Evolutionary conservation across 2,888 invertebrate species (phyloP).

Genomic region (Ommatoiulus sabulosus): DNA sequence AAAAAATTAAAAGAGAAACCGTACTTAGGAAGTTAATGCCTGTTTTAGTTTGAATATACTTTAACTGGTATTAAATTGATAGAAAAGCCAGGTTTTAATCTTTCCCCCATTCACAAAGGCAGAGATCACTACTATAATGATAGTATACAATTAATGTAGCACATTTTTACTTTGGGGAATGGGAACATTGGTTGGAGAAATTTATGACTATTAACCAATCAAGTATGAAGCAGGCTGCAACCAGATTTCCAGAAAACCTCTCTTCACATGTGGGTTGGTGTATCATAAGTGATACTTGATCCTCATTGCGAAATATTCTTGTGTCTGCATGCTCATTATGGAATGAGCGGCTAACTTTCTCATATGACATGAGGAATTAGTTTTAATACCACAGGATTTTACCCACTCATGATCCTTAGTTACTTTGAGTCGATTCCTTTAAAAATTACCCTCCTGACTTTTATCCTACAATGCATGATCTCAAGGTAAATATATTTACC

Average conservation of each 20-base stretch:
- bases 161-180: slow-evolving; percentile 38
- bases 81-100: slow-evolving; percentile 26
- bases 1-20: neutral
- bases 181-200: slow-evolving; percentile 22
- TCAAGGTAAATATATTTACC: slow-evolving; percentile 28
- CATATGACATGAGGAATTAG: neutral
- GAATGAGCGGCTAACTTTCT: neutral
- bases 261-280: neutral
- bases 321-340: neutral
- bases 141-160: slow-evolving; percentile 21
- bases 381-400: neutral
- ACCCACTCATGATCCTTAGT: neutral
- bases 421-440: neutral
- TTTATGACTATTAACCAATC: slow-evolving; percentile 29
- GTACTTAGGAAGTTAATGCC: slow-evolving; percentile 41
- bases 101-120: neutral
- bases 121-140: slow-evolving; percentile 18
- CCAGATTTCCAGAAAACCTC: neutral
- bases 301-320: neutral
- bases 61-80: slow-evolving; percentile 20
- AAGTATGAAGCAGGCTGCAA: neutral
- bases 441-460: neutral
- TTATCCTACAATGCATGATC: neutral
- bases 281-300: neutral
- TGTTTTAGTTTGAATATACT: slow-evolving; percentile 2